Conservation (phyloP, 2,888 invertebrate species). For the Aphrophora alni region DNA sequence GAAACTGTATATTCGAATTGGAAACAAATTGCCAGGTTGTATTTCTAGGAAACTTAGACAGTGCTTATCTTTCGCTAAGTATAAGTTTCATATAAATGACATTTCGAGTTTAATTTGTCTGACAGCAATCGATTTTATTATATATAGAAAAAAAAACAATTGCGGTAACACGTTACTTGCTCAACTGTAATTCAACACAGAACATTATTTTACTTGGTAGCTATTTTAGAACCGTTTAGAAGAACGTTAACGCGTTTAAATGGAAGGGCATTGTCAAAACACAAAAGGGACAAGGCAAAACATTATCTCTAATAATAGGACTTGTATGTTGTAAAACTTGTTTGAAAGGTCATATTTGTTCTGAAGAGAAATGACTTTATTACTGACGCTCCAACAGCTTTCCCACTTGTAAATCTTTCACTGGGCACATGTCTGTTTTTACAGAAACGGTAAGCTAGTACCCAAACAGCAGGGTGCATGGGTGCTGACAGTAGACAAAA, state of each 20-base stretch:
- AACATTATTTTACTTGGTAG: background rate
- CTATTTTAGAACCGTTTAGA: background rate
- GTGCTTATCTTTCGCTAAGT: no score
- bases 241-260: background rate
- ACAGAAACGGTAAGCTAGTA: background rate
- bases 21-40: no score
- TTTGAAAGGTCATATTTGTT: background rate
- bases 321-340: background rate
- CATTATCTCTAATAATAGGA: background rate
- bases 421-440: background rate
- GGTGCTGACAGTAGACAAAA: background rate
- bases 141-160: no score
- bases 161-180: background rate
- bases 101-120: no score
- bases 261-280: background rate
- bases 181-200: background rate
- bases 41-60: no score
- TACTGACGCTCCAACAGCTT: background rate
- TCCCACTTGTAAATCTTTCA: background rate
- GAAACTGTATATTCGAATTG: no score
- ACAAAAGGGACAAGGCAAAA: background rate
- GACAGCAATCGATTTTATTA: no score
- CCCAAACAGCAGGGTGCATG: background rate
- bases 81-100: no score
- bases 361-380: slow-evolving; percentile 6